Evolutionary conservation across 2,113 vertebrate genomes (phyloP), one percentile per base, ranked within the genome.

Genomic region (Perognathus longimembris): DNA sequence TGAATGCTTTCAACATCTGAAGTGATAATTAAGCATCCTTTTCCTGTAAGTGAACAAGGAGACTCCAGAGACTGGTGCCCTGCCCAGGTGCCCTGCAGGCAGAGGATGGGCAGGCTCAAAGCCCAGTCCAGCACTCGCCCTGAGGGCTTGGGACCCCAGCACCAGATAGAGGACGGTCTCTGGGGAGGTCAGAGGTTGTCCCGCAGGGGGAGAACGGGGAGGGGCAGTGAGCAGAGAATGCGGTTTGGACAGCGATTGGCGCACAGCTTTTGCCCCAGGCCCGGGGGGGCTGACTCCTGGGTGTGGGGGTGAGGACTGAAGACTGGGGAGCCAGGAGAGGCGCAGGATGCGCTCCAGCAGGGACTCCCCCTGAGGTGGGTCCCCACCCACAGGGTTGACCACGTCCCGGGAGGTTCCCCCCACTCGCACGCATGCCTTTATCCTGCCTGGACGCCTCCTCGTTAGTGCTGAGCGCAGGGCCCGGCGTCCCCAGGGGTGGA

Each of bases 1-100:
- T 67, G 89, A 89, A 73, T n/a, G 22, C 57, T 67, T 76, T 45
- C 73, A 67, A 40, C 74, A 73, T 67, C 77, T 0, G 1, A 78
- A 57, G 77, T 69, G 85, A 76, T 67, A 57, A 84, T 74, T 61
- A 93, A 57, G 82, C 70, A 86, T 6, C 40, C 38, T 69, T 88
- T 87, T 94, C 74, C 77, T 81, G 2, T 67, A 59, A 79, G 40
- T 38, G 57, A 38, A 87, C 38, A 34, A 70, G 30, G 40, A 85
- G 32, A 40, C 38, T 42, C 30, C 28, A 26, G 57, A 67, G 67
- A 77, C 12, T 36, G 45, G 45, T 75, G 28, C 34, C 17, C 14
- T 8, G 18, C 42, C 38, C 26, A 45, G 81, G 85, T 20, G 26
- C 50, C 34, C 89, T 88, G 11, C 74, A 54, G 63, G 71, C 32